Evolutionary conservation across 2,888 invertebrate species (phyloP), one percentile per base, ranked within the genome.

Genomic region (Lysandra bellargus): DNA sequence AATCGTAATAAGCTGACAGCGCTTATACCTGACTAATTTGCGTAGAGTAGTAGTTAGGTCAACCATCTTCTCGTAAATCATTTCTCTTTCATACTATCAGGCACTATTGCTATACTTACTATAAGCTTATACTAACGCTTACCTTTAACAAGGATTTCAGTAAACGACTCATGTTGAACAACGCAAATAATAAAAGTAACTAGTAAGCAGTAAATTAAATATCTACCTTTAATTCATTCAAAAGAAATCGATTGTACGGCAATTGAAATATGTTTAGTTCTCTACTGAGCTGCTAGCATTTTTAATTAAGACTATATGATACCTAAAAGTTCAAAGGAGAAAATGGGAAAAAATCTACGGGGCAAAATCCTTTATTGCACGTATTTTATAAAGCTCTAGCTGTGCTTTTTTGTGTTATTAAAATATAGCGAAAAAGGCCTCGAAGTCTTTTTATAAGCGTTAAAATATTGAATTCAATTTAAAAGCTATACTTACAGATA

Each of bases 401-500:
- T 33, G 4, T 12, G 33, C 69, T 69, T 69, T 53, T 37, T 69
- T 69, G 33, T 69, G 30, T 33, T 33, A 33, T 64, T 23, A 69
- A 69, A 69, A 69, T 33, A 37, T 37, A 33, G 33, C 33, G 14
- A 14, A 37, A 14, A 12, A 69, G 14, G 4, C 3, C 33, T 14
- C 14, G 37, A 37, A 64, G 12, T 64, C 30, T 64, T 64, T 61
- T 33, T 33, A 69, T 33, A 33, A 30, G 30, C 33, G 69, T 69
- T 69, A 33, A 69, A 69, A 69, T 69, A 69, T 69, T 33, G 33
- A 37, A 69, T 37, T 33, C 33, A 33, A 69, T 69, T 37, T 69
- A 33, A 69, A 69, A 64, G 30, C 64, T 33, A 64, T 64, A 64
- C n/a, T n/a, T n/a, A n/a, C 23, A 30, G 64, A 37, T 69, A 69